Evolutionary conservation across 23 tunicate genomes (phyloP).

Genomic region (Phallusia fumigata): DNA sequence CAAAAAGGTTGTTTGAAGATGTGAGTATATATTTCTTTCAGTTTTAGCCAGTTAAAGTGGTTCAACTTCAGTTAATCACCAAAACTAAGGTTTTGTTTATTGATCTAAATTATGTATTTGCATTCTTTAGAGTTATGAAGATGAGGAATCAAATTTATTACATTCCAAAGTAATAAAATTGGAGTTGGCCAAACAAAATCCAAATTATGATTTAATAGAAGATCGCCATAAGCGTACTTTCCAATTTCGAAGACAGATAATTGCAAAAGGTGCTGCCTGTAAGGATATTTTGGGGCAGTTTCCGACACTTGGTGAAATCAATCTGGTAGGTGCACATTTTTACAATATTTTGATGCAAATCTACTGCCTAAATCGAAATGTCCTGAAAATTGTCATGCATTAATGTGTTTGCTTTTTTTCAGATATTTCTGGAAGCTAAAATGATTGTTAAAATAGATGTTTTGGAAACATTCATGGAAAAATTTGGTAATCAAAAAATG

Average conservation of each 20-base stretch:
- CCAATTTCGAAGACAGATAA: background rate
- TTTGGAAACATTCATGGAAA: too few relatives aligned
- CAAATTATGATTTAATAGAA: constrained; percentile 9
- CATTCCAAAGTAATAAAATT: background rate
- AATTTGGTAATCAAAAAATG: too few relatives aligned
- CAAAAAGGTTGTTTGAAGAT: constrained; percentile 11
- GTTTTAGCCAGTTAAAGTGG: background rate
- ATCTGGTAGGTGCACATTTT: constrained; percentile 10
- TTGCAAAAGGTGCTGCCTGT: constrained; percentile 1
- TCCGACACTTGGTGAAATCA: constrained; percentile 7
- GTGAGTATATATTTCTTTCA: background rate
- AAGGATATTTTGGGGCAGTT: background rate
- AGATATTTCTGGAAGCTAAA: too few relatives aligned
- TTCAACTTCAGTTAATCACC: constrained; percentile 5
- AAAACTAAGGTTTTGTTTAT: constrained; percentile 5
- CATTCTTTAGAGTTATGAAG: background rate
- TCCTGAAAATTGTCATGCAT: too few relatives aligned
- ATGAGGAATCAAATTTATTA: background rate
- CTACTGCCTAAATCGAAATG: too few relatives aligned
- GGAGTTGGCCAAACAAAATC: constrained; percentile 3
- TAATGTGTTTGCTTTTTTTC: too few relatives aligned
- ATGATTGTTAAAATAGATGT: too few relatives aligned
- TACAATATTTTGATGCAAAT: too few relatives aligned
- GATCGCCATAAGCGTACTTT: constrained; percentile 4
- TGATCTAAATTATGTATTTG: background rate